phyloP scores from a whole-genome alignment of 2,797 vertebrate species.

The Chaetodon trifasciatus region DNA sequence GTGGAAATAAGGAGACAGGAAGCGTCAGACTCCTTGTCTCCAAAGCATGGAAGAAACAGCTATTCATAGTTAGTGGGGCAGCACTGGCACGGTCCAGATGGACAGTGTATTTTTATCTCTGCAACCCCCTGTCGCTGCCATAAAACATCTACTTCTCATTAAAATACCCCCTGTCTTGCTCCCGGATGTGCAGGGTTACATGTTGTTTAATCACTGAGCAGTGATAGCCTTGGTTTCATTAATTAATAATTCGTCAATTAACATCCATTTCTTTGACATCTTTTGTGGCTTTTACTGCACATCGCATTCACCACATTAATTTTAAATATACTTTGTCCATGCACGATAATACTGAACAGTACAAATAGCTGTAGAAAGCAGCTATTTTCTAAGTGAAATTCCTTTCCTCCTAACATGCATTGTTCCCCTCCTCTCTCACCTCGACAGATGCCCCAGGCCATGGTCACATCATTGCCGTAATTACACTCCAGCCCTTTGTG shows the following conservation, averaged over 20 bases:
- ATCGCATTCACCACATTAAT: background rate
- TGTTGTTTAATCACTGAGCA: slow-evolving; percentile 10
- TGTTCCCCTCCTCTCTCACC: slow-evolving; percentile 71
- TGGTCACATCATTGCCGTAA: slow-evolving; percentile 83
- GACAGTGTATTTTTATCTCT: slow-evolving; percentile 76
- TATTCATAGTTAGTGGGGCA: slow-evolving; percentile 79
- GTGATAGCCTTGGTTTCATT: slow-evolving; percentile 22
- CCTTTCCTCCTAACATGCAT: background rate
- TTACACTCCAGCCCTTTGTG: slow-evolving; percentile 89
- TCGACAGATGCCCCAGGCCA: slow-evolving; percentile 84
- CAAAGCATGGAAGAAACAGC: slow-evolving; percentile 58
- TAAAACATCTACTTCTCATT: slow-evolving; percentile 66
- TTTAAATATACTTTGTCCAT: background rate
- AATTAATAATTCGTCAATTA: no score
- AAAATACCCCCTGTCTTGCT: slow-evolving; percentile 46
- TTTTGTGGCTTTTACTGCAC: background rate
- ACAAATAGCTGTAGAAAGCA: background rate
- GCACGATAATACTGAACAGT: background rate
- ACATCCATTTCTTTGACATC: background rate
- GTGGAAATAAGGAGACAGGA: slow-evolving; percentile 58
- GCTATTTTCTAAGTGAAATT: slow-evolving; percentile 1
- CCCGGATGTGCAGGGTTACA: slow-evolving; percentile 20
- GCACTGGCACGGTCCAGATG: slow-evolving; percentile 51
- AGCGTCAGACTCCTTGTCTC: slow-evolving; percentile 71
- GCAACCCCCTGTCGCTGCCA: slow-evolving; percentile 56